Base-by-base conservation (phyloP, 1,140 invertebrate genomes). In the Zaprionus lachaisei region DNA sequence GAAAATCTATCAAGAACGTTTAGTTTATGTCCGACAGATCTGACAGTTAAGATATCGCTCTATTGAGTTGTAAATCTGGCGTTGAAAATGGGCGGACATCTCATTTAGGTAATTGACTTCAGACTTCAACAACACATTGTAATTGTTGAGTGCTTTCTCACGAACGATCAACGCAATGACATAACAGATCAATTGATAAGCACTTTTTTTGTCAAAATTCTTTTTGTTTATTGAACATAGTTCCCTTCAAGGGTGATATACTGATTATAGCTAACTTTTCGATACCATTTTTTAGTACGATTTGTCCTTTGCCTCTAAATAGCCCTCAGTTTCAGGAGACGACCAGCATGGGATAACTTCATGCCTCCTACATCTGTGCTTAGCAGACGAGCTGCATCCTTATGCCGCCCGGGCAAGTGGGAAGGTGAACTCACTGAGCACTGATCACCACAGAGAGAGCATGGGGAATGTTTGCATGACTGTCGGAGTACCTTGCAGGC, bases 391-490 rank as follows among this genome's bases (percentile, higher is more conserved):
- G 97, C 97, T 1, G 97, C 97, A 93, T 97, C 96, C n/a, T 98
- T 92, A 92, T 98, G 98, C n/a, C 97, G 94, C 63, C 98, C 96
- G 1, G 97, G 83, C 96, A 97, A 4, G 96, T 95, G 1, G 94
- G 91, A 95, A 95, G 0, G 97, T 98, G 92, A 98, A 98, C 22
- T 95, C 93, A 93, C 1, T 97, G 97, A 0, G 97, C 96, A 38
- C 97, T 97, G 78, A 98, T 95, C 1, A 98, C 96, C 4, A 98
- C 97, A 1, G 97, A 97, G 11, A 98, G 93, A 0, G 97, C 98
- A 91, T 98, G 98, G 2, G 98, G 98, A 68, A 97, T 96, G 37
- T 97, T 96, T 1, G 96, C 93, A 92, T 97, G 96, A 61, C 95
- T 94, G 28, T 90, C 92, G 76, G 94, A 95, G 82, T 97, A 97